Evolutionary conservation across 2,113 vertebrate species (phyloP).

Genomic region (Austrofundulus limnaeus): DNA sequence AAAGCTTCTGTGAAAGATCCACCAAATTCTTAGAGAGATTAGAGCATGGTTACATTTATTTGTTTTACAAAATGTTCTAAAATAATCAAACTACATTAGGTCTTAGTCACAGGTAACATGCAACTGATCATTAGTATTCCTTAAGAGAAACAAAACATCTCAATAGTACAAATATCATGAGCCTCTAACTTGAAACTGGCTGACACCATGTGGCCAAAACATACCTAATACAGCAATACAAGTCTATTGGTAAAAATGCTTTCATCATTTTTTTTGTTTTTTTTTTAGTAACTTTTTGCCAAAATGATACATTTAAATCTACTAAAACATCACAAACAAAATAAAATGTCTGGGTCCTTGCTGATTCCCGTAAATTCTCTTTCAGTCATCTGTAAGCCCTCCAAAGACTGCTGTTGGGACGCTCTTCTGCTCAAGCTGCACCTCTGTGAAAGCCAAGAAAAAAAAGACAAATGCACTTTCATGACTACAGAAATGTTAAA

Average conservation of each 20-base stretch:
- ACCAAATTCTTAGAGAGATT: neutral
- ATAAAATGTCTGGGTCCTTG: slow-evolving; percentile 9
- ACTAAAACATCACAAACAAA: slow-evolving; percentile 2
- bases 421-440: slow-evolving; percentile 88
- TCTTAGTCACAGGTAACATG: slow-evolving; percentile 8
- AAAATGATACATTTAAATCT: slow-evolving; percentile 9
- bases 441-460: slow-evolving; percentile 77
- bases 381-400: slow-evolving; percentile 88
- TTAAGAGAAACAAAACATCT: neutral
- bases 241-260: neutral
- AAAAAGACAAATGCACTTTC: neutral
- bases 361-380: neutral
- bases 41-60: slow-evolving; percentile 1
- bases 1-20: slow-evolving; percentile 12
- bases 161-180: neutral
- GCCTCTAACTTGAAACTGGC: slow-evolving; percentile 27
- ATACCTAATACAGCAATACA: slow-evolving; percentile 1
- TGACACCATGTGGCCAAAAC: slow-evolving; percentile 64
- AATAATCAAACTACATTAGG: neutral
- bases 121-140: slow-evolving; percentile 1
- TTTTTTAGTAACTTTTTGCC: neutral
- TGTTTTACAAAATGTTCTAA: neutral
- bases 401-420: slow-evolving; percentile 89
- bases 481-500: slow-evolving; percentile 4
- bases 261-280: neutral